These are phyloP conservation scores for Neotoxoptera formosana DNA, from an alignment of 1,140 invertebrate species.

Conservation along the genomic window DNA sequence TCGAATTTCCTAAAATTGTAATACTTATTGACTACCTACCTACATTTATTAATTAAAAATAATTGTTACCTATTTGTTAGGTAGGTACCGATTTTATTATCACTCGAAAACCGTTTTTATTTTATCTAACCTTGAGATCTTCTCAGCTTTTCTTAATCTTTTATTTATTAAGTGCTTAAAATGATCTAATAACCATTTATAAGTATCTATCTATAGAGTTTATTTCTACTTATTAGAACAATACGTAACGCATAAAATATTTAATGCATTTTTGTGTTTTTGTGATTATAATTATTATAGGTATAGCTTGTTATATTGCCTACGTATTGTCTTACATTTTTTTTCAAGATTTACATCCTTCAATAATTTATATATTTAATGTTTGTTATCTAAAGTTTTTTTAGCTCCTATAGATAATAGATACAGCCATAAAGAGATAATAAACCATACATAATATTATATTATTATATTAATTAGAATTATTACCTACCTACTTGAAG, in stretches of 20 bases:
- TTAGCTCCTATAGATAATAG: not conserved
- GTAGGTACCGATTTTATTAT: not conserved
- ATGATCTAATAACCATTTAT: not conserved
- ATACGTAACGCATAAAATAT: not conserved
- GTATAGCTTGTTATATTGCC: not conserved
- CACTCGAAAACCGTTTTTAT: not conserved
- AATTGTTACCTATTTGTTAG: not conserved
- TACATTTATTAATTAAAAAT: not conserved
- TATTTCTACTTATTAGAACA: not conserved
- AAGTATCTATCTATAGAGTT: too few species aligned
- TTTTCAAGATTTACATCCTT: not conserved
- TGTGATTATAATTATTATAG: not conserved
- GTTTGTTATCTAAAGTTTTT: constrained; percentile 2
- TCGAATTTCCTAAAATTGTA: not conserved
- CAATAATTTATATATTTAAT: not conserved
- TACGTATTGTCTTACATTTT: not conserved
- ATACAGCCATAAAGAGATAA: not conserved
- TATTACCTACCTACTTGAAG: not conserved
- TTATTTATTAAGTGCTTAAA: not conserved
- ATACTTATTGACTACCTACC: not conserved
- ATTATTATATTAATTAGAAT: not conserved
- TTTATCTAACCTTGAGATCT: constrained; percentile 16
- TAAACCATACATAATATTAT: not conserved
- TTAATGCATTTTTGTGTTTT: not conserved
- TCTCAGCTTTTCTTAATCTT: not conserved